phyloP scores from a whole-genome alignment of 1,140 invertebrate species.

The Orussus abietinus region DNA sequence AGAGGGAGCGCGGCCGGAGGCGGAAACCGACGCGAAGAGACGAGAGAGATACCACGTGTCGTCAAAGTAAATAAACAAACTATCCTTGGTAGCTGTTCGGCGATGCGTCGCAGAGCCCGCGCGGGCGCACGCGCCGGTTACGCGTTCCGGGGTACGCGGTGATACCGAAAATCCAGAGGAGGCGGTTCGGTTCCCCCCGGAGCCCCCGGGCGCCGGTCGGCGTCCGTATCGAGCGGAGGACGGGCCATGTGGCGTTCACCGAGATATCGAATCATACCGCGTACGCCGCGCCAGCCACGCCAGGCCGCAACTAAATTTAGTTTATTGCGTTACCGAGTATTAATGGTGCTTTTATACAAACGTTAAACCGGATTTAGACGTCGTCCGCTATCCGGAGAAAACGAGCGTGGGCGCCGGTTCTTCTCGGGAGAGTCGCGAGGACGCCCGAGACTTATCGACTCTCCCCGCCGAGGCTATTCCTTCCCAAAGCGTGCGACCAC shows the following conservation, averaged over 20 bases:
- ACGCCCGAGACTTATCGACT: too few species aligned
- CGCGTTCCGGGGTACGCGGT: too few species aligned
- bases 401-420: too few species aligned
- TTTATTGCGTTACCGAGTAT: slow-evolving; percentile 52
- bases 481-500: slow-evolving; percentile 31
- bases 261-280: slow-evolving; percentile 50
- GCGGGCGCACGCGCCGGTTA: slow-evolving; percentile 23
- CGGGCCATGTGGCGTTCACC: slow-evolving; percentile 48
- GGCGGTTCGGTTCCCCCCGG: too few species aligned
- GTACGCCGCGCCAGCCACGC: slow-evolving; percentile 42
- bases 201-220: too few species aligned
- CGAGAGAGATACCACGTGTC: slow-evolving; percentile 25
- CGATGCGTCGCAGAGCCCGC: slow-evolving; percentile 31
- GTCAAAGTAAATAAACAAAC: slow-evolving; percentile 36
- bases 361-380: too few species aligned
- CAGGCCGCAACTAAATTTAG: slow-evolving; percentile 53
- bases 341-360: slow-evolving; percentile 46
- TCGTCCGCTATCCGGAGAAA: too few species aligned
- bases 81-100: slow-evolving; percentile 21
- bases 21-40: slow-evolving; percentile 10
- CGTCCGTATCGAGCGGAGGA: too few species aligned
- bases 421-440: too few species aligned
- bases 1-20: not conserved
- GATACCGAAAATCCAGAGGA: too few species aligned
- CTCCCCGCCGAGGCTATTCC: too few species aligned